Percentiles rank a stretch among this genome's conserved stretches.
Evolutionary conservation across 1,140 invertebrate species (phyloP).

Genomic region (Andrena cerasifolii): DNA sequence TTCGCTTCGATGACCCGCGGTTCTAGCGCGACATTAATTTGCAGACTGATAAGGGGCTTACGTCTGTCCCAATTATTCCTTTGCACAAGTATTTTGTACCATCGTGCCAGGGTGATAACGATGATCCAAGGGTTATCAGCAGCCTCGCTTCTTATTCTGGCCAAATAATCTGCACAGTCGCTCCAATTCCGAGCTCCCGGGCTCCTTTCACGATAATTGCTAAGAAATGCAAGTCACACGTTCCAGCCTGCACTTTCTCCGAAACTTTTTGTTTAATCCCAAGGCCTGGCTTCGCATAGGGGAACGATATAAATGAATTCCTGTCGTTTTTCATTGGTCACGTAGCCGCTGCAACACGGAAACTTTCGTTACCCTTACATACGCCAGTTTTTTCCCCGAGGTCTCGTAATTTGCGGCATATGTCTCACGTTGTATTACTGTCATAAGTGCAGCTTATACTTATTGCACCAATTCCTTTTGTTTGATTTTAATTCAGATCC

Average conservation of each 20-base stretch:
- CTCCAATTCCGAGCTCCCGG: background rate
- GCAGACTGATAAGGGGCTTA: slow-evolving; percentile 17
- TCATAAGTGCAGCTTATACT: too few relatives aligned
- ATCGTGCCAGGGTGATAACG: background rate
- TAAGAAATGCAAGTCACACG: slow-evolving; percentile 43
- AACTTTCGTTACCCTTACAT: background rate
- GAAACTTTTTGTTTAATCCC: slow-evolving; percentile 10
- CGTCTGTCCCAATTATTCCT: slow-evolving; percentile 28
- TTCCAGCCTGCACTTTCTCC: slow-evolving; percentile 51
- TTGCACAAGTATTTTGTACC: slow-evolving; percentile 24
- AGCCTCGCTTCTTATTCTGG: background rate
- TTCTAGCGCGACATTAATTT: background rate
- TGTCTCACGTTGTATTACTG: too few relatives aligned
- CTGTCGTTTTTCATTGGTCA: background rate
- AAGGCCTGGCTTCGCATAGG: background rate
- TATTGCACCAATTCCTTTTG: too few relatives aligned
- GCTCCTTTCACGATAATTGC: slow-evolving; percentile 41
- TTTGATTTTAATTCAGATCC: too few relatives aligned
- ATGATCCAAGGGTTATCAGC: slow-evolving; percentile 21
- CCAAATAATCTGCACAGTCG: slow-evolving; percentile 1
- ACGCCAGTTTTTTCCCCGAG: background rate
- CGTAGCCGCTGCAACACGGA: background rate
- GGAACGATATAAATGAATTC: background rate
- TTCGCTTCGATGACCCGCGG: background rate
- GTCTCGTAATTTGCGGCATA: background rate